Conservation (phyloP, 2,797 vertebrate genomes). For the Limosa lapponica region DNA sequence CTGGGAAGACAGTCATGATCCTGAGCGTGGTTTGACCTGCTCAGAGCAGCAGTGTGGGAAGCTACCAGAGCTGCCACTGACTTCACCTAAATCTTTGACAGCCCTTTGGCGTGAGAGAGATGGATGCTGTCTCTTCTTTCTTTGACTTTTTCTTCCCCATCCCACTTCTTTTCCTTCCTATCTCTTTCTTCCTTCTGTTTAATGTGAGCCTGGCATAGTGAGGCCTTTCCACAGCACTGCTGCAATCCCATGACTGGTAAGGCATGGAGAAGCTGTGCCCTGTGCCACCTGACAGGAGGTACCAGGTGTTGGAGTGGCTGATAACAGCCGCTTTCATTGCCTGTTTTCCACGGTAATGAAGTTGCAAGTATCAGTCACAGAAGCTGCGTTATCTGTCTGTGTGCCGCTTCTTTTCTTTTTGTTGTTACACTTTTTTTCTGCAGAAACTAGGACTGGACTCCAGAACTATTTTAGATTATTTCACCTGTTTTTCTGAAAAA, state of each 20-base stretch:
- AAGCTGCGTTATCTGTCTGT: neutral
- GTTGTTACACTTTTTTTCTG: neutral
- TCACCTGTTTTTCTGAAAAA: neutral
- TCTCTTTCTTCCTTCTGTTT: constrained; percentile 2
- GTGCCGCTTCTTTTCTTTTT: neutral
- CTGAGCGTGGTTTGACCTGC: neutral
- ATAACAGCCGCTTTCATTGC: neutral
- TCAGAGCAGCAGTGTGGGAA: neutral
- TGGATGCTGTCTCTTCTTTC: neutral
- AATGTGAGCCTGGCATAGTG: neutral
- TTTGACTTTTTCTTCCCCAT: neutral
- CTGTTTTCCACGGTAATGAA: neutral
- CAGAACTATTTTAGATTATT: neutral
- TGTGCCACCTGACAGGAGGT: neutral
- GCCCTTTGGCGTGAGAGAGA: neutral
- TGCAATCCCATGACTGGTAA: neutral
- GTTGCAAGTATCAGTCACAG: neutral
- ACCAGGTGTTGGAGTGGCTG: neutral
- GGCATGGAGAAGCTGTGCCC: neutral
- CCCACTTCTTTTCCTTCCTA: neutral
- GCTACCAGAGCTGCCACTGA: neutral
- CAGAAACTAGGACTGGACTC: neutral
- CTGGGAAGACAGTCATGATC: neutral
- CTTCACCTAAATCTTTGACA: neutral
- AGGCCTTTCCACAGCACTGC: neutral